Base-by-base conservation (phyloP, 64 coral and sea anemone species). In the Pachyseris speciosa region DNA sequence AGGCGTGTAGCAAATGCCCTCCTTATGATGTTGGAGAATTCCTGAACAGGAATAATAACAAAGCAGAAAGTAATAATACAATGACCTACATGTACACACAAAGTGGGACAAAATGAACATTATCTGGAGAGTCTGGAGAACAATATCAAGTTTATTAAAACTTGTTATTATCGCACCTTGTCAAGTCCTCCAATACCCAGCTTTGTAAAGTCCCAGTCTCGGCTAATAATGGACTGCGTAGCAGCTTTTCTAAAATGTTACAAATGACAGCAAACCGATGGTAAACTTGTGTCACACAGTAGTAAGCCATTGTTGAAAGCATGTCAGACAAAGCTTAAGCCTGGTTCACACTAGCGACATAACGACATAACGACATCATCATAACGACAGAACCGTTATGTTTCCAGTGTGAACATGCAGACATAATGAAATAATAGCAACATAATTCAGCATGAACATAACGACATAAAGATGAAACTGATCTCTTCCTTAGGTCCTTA, bases 161-260 rank as follows among this genome's bases (percentile, higher is more conserved):
- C 76, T 80, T 24, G 15, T 27, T 36, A 37, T 8, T 41, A 20
- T 47, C 65, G 0, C 43, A 99, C 97, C 84, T 99, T 99, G 69
- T 99, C 97, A 40, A 99, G 86, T 27, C 97, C 97, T 67, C 97
- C 97, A 71, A 99, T 99, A 37, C 97, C 97, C 30, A 99, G 83
- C 58, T 99, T 99, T 3, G 97, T 99, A 37, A 99, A 99, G 17
- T 99, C 97, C 97, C 97, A 99, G 65, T 99, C 97, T 8, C 88
- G 78, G 42, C 93, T 99, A 80, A 99, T 99, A 34, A 99, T 99
- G 37, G 97, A 99, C 39, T 95, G 94, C 5, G 94, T 94, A 9
- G 91, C 93, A 19, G 90, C 90, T 93, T 99, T 95, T 37, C 97
- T 99, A 58, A 64, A 24, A 85, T 51, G 10, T 39, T n/a, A n/a